Evolutionary conservation across 35 echinoderm and acorn worm species (phyloP), one percentile per base, ranked within the genome.

Genomic region (Ptychodera flava): DNA sequence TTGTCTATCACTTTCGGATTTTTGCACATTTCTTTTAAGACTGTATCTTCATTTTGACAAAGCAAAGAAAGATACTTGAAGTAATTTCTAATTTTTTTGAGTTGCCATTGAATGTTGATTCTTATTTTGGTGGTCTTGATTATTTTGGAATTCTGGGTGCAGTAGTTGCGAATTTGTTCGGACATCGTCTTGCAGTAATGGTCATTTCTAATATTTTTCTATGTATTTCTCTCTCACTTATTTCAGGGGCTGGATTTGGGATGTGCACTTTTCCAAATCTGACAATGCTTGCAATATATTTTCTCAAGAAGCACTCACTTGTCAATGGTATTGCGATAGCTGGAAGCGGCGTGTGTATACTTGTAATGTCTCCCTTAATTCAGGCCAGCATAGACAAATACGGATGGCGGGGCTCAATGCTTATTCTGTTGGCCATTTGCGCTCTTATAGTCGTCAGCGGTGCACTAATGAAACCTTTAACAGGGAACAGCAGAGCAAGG

Each of bases 281-380:
- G 16, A 64, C 83, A 14, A 36, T 89, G 32, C 33, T 89, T 1
- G 80, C 45, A 16, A 36, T 53, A 36, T 80, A 89, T 38, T 89
- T 89, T 33, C 28, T 82, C 30, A 36, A 82, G 35, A 80, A 45
- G 32, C 82, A 89, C 29, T 36, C 87, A 15, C 82, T 89, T 33
- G 87, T 64, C 80, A 89, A 89, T 34, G 87, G 87, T 2, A 35
- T 89, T 2, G 78, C 80, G 35, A 82, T 89, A 33, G 64, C 31
- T 1, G 87, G 87, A 22, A 31, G 33, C 30, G 78, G 79, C 28
- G 2, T 89, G 0, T 79, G 79, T 22, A 80, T 89, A 15, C 82
- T 89, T 28, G 36, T 64, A 28, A 64, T 38, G 27, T 80, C 87
- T 0, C 87, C 87, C 28, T 33, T 89, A 6, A 52, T 89, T 22